Percentiles rank a stretch among this genome's conserved stretches.
Evolutionary conservation across 2,888 invertebrate species (phyloP).

Genomic region (Acrocyrtus sp.): DNA sequence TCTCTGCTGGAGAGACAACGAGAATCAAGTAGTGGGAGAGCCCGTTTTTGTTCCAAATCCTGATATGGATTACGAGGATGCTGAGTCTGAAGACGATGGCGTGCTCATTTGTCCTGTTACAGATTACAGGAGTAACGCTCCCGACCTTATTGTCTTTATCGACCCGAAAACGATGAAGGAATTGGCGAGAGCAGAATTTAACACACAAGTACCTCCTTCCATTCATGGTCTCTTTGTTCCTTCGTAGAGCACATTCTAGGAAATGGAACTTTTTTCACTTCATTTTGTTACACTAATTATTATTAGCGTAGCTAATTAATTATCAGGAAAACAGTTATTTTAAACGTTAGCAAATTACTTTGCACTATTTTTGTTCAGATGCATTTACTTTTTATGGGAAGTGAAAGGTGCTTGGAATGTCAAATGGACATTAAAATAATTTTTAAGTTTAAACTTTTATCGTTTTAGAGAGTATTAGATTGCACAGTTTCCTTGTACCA

Average conservation of each 20-base stretch:
- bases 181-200: slow-evolving; percentile 65
- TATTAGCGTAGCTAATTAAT: background rate
- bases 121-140: slow-evolving; percentile 62
- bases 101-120: slow-evolving; percentile 64
- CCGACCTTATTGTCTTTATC: slow-evolving; percentile 65
- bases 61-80: slow-evolving; percentile 60
- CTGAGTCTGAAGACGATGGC: slow-evolving; percentile 68
- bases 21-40: slow-evolving; percentile 66
- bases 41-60: slow-evolving; percentile 68
- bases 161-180: slow-evolving; percentile 66
- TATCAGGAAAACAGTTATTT: background rate
- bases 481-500: no score
- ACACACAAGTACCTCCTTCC: slow-evolving; percentile 63
- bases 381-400: no score
- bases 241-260: slow-evolving; percentile 19
- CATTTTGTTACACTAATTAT: slow-evolving; percentile 11
- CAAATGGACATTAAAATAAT: no score
- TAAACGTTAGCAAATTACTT: background rate
- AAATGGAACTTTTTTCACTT: background rate
- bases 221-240: slow-evolving; percentile 64
- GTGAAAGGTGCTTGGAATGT: no score
- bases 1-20: slow-evolving; percentile 65
- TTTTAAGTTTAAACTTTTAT: no score
- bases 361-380: background rate
- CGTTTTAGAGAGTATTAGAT: no score